A percentile compares a stretch with the other conserved stretches of the same genome.
These are phyloP conservation scores for Diplodus sargus DNA, from an alignment of 2,797 vertebrate genomes.

Conservation along the genomic window DNA sequence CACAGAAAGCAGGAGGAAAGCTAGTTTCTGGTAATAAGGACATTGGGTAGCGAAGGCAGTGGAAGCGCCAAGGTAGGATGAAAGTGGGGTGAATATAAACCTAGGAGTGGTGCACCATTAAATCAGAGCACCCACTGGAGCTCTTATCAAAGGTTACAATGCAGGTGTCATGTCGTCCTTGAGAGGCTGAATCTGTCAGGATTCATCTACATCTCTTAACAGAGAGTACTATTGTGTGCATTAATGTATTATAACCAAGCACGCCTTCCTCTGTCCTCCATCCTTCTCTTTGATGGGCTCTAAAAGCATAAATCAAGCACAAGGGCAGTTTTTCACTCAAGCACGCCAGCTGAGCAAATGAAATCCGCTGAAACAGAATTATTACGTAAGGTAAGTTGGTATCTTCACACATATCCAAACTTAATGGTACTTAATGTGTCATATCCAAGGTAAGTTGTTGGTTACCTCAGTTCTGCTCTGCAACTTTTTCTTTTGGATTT, in stretches of 20 bases:
- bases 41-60: slow-evolving; percentile 29
- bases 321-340: slow-evolving; percentile 43
- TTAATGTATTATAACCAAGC: slow-evolving; percentile 63
- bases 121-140: slow-evolving; percentile 54
- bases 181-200: slow-evolving; percentile 50
- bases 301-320: slow-evolving; percentile 55
- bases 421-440: background rate
- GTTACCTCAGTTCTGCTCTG: background rate
- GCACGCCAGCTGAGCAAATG: slow-evolving; percentile 41
- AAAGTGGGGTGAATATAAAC: slow-evolving; percentile 41
- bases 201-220: slow-evolving; percentile 48
- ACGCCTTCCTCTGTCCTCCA: slow-evolving; percentile 42
- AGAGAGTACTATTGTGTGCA: slow-evolving; percentile 52
- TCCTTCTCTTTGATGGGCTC: slow-evolving; percentile 44
- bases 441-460: background rate
- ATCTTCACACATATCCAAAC: slow-evolving; percentile 6
- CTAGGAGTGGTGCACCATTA: slow-evolving; percentile 44
- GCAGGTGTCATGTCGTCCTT: slow-evolving; percentile 53
- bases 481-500: background rate
- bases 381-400: slow-evolving; percentile 20
- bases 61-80: slow-evolving; percentile 25
- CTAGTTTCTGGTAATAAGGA: slow-evolving; percentile 53
- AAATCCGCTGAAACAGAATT: slow-evolving; percentile 23
- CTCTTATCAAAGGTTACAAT: slow-evolving; percentile 45
- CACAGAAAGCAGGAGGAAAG: slow-evolving; percentile 43